Evolutionary conservation across 30 jellyfish, hydroid and myxozoan genomes (phyloP).

Genomic region (Nemopilema nomurai): DNA sequence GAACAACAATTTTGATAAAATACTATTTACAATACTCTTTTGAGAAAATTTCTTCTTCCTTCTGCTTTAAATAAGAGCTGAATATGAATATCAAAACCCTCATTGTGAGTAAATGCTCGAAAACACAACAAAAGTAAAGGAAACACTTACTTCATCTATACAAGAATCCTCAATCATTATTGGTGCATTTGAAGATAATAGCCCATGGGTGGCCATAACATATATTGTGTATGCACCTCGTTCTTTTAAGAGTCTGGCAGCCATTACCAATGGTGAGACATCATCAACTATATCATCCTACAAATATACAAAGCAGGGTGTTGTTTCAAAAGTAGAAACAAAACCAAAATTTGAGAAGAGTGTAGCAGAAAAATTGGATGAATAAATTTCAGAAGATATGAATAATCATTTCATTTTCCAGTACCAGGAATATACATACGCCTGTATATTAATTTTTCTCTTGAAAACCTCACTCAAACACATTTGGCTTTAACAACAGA

Average conservation of each 20-base stretch:
- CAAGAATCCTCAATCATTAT: constrained; percentile 76
- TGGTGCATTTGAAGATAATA: constrained; percentile 85
- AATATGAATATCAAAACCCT: background rate
- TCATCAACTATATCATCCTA: constrained; percentile 97
- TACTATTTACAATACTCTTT: too few species aligned
- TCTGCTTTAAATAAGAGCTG: background rate
- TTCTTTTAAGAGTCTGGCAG: constrained; percentile 80
- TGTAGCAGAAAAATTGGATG: too few species aligned
- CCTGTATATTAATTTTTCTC: too few species aligned
- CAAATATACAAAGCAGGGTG: background rate
- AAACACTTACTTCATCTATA: constrained; percentile 93
- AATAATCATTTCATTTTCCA: too few species aligned
- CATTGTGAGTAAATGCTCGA: too few species aligned
- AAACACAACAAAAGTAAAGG: too few species aligned
- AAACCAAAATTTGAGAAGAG: background rate
- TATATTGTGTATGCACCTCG: constrained; percentile 93
- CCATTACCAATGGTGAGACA: constrained; percentile 80
- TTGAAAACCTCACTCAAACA: too few species aligned
- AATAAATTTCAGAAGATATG: too few species aligned
- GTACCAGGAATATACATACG: too few species aligned
- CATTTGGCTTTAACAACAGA: too few species aligned
- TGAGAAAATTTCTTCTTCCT: too few species aligned
- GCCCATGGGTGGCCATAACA: constrained; percentile 97
- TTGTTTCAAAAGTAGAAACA: constrained; percentile 6
- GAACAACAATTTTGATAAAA: too few species aligned